Evolutionary conservation across 2,888 invertebrate species (phyloP), one percentile per base, ranked within the genome.

Genomic region (Phalera bucephala): DNA sequence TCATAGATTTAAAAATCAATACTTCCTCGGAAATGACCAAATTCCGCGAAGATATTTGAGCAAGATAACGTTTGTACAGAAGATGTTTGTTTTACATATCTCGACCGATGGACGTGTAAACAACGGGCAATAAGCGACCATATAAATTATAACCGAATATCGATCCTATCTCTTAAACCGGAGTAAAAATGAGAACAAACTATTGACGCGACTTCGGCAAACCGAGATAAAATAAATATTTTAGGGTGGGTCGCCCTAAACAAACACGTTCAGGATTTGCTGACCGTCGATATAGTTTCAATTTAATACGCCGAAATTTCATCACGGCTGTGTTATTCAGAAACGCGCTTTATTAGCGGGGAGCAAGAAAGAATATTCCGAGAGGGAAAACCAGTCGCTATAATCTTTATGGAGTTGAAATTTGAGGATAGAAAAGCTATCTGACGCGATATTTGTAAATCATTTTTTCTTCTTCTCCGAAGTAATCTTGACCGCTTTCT

Each of bases 161-260:
- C 76, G 80, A 80, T 80, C 76, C 77, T 80, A 83, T 84, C 82
- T 82, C 72, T 73, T 72, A 77, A 74, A 69, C 66, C 68, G 48
- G 69, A 72, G 78, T 79, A 81, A 86, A 82, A 85, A 84, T 82
- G 77, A 68, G 73, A 83, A 86, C 83, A 83, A 80, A 81, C 84
- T 87, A 81, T 86, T 83, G 88, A 86, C 85, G 87, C 72, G 84
- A 82, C 83, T 82, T 80, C 87, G 86, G 87, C 85, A 86, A 87
- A 88, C 89, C 87, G 64, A 85, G 86, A 86, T 88, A 88, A 83
- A 87, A 88, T 87, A 88, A 89, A 89, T 89, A 89, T 89, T 87
- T 87, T 85, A 85, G 89, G 89, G 89, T 86, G 87, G 88, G 75
- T 77, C 79, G 81, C 79, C 88, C 89, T 89, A 88, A 88, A 87